phyloP scores from a whole-genome alignment of 1,140 invertebrate genomes.

The Ladona fulva region DNA sequence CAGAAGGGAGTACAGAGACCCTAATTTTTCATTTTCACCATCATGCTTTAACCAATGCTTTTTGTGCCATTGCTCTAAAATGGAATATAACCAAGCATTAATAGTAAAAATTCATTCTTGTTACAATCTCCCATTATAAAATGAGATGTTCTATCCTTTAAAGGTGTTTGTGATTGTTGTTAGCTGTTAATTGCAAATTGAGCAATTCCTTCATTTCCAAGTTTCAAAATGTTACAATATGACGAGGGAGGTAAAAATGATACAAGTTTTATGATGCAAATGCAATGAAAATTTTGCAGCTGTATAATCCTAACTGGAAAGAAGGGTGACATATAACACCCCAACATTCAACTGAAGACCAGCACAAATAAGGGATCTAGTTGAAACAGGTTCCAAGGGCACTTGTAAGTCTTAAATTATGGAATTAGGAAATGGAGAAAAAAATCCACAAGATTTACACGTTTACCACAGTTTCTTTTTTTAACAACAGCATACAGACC shows the following conservation, averaged over 20 bases:
- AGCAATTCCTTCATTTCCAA: constrained; percentile 3
- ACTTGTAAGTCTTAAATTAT: constrained; percentile 8
- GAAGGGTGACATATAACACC: background rate
- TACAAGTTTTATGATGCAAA: background rate
- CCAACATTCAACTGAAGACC: background rate
- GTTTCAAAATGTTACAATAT: constrained; percentile 4
- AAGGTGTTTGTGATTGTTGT: constrained; percentile 1
- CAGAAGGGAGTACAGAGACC: background rate
- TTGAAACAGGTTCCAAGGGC: background rate
- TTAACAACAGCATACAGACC: constrained; percentile 9
- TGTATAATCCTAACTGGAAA: background rate
- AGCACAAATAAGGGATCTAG: background rate
- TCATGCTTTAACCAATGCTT: background rate
- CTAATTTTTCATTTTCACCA: background rate
- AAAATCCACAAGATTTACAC: constrained; percentile 1
- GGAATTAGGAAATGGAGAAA: constrained; percentile 1
- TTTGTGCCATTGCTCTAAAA: constrained; percentile 1
- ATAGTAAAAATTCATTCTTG: constrained; percentile 1
- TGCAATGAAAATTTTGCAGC: background rate
- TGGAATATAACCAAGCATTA: constrained; percentile 7
- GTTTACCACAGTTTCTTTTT: constrained; percentile 10
- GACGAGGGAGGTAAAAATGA: background rate
- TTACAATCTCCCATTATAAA: background rate
- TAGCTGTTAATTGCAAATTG: constrained; percentile 10
- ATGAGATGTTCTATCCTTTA: background rate